Evolutionary conservation across 2,113 vertebrate species (phyloP), one percentile per base, ranked within the genome.

Genomic region (Zeus faber): DNA sequence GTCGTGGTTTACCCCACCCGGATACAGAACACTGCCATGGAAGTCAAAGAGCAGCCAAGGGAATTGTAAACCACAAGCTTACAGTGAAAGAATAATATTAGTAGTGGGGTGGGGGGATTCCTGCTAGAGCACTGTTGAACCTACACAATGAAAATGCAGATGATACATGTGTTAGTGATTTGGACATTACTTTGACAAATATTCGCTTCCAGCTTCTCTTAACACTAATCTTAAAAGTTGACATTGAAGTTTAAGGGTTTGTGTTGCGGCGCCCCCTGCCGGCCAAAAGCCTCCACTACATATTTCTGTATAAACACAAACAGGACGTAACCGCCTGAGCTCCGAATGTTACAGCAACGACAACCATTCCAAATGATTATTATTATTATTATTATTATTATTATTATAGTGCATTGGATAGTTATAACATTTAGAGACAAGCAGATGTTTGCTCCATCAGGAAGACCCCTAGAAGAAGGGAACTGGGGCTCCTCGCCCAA

Each of bases 1-100:
- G 73, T 79, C 52, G 57, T 57, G 59, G 60, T 62, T 76, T 61
- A 39, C 62, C 37, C 21, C 33, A 23, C 24, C 18, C 46, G 18
- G 49, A 40, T 40, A 68, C 24, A 51, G 44, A 74, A 55, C 14
- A 35, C 22, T 58, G n/a, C n/a, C n/a, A n/a, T n/a, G n/a, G n/a
- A 35, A 55, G 62, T 58, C 58, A 63, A 61, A 54, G 39, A 24
- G 50, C 25, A 41, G 39, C 17, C 0, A 23, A 52, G 49, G 16
- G 49, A 61, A 49, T 54, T 55, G n/a, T n/a, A n/a, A n/a, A n/a
- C n/a, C n/a, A n/a, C n/a, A n/a, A 17, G 2, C 17, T 1, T 5
- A 29, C 26, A 26, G 23, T 16, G 41, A 25, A 24, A 29, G 14
- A 44, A 18, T 35, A 25, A 18, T 40, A 22, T 7, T 46, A 27